Evolutionary conservation across 2,888 invertebrate genomes (phyloP).

Genomic region (Teleogryllus oceanicus): DNA sequence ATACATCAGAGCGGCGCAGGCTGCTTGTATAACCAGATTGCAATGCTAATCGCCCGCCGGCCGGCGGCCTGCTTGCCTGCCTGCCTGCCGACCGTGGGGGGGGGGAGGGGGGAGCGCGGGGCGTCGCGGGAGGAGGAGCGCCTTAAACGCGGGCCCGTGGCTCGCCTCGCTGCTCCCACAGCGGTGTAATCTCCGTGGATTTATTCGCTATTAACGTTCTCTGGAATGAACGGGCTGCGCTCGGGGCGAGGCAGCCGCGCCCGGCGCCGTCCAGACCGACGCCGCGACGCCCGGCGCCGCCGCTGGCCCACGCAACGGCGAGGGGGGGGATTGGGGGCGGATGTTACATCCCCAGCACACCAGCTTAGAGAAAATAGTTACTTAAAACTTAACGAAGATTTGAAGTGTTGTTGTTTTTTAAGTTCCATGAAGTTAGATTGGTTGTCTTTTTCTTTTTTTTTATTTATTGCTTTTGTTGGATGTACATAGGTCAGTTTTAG

Average conservation of each 20-base stretch:
- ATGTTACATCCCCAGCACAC: no score
- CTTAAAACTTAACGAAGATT: no score
- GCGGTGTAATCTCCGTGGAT: constrained; percentile 18
- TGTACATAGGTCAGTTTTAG: no score
- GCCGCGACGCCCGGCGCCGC: no score
- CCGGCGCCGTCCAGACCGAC: neutral
- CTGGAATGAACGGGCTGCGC: neutral
- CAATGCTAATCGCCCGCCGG: neutral
- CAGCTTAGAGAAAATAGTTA: no score
- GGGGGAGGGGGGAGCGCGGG: neutral
- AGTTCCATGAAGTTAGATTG: no score
- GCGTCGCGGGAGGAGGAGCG: neutral
- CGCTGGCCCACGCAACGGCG: no score
- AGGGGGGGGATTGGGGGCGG: no score
- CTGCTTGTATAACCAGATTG: constrained; percentile 18
- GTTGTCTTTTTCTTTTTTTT: no score
- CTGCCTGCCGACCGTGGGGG: neutral
- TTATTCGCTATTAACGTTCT: constrained; percentile 18
- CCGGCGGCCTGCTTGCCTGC: neutral
- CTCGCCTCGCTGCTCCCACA: neutral
- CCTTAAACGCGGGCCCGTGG: neutral
- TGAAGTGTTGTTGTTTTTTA: no score
- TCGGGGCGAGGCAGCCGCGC: constrained; percentile 18
- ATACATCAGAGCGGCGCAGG: neutral
- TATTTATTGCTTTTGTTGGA: no score